Evolutionary conservation across 2,797 vertebrate species (phyloP).

Genomic region (Fistularia commersonii): DNA sequence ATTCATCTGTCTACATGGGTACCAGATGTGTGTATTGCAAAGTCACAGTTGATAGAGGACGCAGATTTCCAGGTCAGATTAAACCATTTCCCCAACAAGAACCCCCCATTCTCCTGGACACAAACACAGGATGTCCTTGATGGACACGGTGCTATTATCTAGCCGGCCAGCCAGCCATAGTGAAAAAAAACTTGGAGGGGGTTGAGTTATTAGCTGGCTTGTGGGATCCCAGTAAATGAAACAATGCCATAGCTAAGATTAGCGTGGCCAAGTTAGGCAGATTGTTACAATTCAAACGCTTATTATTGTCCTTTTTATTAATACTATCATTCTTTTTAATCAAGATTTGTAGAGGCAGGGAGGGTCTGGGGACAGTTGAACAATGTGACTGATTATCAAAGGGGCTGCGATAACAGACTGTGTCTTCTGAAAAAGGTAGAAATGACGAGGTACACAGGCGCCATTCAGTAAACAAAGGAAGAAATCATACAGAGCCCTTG

Average conservation of each 20-base stretch:
- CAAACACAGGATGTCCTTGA: constrained; percentile 99
- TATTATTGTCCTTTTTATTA: constrained; percentile 76
- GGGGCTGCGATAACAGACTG: constrained; percentile 62
- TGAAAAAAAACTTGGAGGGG: constrained; percentile 73
- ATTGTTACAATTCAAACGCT: constrained; percentile 74
- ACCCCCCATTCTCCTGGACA: constrained; percentile 87
- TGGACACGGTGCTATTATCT: constrained; percentile 87
- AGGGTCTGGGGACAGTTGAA: constrained; percentile 67
- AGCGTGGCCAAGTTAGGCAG: constrained; percentile 78
- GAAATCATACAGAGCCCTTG: constrained; percentile 70
- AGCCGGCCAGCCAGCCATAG: constrained; percentile 74
- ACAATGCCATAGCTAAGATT: constrained; percentile 93
- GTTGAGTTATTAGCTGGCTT: constrained; percentile 87
- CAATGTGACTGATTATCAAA: constrained; percentile 77
- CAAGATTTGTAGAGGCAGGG: constrained; percentile 74
- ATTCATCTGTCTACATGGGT: constrained; percentile 41
- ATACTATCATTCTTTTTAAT: constrained; percentile 72
- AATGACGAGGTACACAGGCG: constrained; percentile 66
- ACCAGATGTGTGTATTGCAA: constrained; percentile 49
- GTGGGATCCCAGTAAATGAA: constrained; percentile 70
- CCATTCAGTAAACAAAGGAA: constrained; percentile 73
- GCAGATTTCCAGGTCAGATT: constrained; percentile 79
- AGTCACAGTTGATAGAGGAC: constrained; percentile 77
- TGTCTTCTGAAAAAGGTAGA: constrained; percentile 68
- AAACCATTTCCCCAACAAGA: constrained; percentile 79